Evolutionary conservation across 2,888 invertebrate genomes (phyloP), one percentile per base, ranked within the genome.

Genomic region (Neoascia interrupta): DNA sequence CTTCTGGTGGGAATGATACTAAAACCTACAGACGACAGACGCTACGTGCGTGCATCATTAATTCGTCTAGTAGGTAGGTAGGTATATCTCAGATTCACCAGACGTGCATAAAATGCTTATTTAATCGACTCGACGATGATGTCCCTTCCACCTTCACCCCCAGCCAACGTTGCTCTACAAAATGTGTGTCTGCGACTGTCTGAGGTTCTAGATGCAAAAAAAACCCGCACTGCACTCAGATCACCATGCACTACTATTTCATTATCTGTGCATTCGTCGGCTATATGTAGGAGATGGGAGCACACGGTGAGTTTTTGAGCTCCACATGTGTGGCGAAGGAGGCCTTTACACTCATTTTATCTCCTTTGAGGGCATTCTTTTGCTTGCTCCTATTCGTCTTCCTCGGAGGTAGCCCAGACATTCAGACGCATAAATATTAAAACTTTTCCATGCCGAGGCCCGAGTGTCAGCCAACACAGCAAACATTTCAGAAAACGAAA

Each of bases 1-100:
- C 58, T 34, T 18, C 19, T 5, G 39, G 18, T 61, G 47, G 51
- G 63, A 75, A 63, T 63, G 63, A 75, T 58, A 76, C 76, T 54
- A 31, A 58, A 34, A 60, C 70, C 39, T 34, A 63, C 61, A 64
- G 76, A 76, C 75, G 75, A 64, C 76, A 70, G 41, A 60, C 53
- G 47, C 49, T 72, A 60, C 76, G 76, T 76, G 76, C 76, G 76
- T 76, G 76, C 64, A 76, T 76, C 76, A 76, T 76, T 72, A 76
- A 76, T 76, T 76, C 72, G 76, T 72, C 76, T 76, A 76, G 76
- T 76, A 70, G n/a, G n/a, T n/a, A n/a, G n/a, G n/a, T n/a, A n/a
- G n/a, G n/a, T n/a, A n/a, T 72, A 76, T 76, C 76, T 76, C 76
- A 60, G 72, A 79, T 79, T 79, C 60, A 56, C 66, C 79, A 79